A percentile compares a stretch with the other conserved stretches of the same genome.
Conservation (phyloP, 2,888 invertebrate species). For the Orgyia antiqua region DNA sequence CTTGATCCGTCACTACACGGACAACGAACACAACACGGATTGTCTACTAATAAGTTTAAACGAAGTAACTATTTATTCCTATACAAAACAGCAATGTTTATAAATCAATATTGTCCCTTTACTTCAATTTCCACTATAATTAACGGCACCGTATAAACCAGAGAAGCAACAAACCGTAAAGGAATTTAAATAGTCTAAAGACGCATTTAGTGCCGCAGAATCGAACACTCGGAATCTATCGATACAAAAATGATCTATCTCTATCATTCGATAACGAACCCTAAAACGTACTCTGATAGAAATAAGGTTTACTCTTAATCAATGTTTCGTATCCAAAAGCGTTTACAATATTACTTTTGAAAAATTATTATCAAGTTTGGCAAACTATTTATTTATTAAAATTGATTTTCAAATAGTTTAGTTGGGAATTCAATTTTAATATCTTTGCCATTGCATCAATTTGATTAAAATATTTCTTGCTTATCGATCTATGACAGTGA, state of each 20-base stretch:
- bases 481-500: slow-evolving; percentile 16
- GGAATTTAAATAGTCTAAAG: slow-evolving; percentile 77
- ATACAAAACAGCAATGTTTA: too few relatives aligned
- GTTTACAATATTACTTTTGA: slow-evolving; percentile 34
- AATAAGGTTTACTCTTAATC: slow-evolving; percentile 21
- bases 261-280: slow-evolving; percentile 22
- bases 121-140: slow-evolving; percentile 71
- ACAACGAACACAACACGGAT: too few relatives aligned
- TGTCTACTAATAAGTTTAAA: too few relatives aligned
- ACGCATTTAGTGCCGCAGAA: slow-evolving; percentile 55
- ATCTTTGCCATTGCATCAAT: slow-evolving; percentile 11
- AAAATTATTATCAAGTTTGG: slow-evolving; percentile 39
- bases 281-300: slow-evolving; percentile 6
- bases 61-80: too few relatives aligned
- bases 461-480: slow-evolving; percentile 18
- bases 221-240: slow-evolving; percentile 43
- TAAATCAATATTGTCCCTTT: slow-evolving; percentile 54
- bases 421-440: slow-evolving; percentile 25
- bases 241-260: slow-evolving; percentile 35
- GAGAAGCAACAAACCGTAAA: slow-evolving; percentile 75
- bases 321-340: slow-evolving; percentile 2
- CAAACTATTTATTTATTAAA: slow-evolving; percentile 32
- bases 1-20: too few relatives aligned
- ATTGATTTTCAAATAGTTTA: slow-evolving; percentile 21
- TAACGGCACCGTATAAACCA: slow-evolving; percentile 76